Evolutionary conservation across 2,113 vertebrate species (phyloP).

Genomic region (Regulus satrapa): DNA sequence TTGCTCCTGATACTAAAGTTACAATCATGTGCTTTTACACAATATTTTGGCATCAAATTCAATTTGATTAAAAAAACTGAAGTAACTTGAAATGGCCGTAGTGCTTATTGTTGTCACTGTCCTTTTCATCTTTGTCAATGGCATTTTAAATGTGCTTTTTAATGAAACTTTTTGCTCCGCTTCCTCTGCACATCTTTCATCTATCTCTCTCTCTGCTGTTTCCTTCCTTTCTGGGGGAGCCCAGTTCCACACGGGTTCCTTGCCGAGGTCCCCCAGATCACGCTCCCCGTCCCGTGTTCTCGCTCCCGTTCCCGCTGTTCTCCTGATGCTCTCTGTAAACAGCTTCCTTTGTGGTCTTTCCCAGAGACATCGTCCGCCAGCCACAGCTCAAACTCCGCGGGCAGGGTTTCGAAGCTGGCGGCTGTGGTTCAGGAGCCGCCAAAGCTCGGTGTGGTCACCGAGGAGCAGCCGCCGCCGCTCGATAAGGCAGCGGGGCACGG

Average conservation of each 20-base stretch:
- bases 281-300: background rate
- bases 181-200: background rate
- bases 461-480: too few species aligned
- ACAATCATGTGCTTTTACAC: background rate
- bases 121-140: background rate
- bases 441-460: too few species aligned
- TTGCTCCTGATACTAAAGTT: background rate
- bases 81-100: background rate
- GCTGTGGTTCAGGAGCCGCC: fast-evolving
- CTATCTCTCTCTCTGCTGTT: background rate
- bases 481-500: background rate
- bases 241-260: background rate
- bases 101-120: background rate
- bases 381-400: fast-evolving
- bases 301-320: background rate
- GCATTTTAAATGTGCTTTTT: background rate
- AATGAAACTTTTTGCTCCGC: background rate
- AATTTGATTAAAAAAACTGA: slow-evolving; percentile 2
- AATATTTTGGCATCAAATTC: slow-evolving; percentile 1
- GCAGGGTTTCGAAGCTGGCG: background rate
- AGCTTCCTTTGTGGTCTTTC: background rate
- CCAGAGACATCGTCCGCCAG: fast-evolving
- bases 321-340: fast-evolving
- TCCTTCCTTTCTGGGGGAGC: background rate
- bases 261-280: background rate